Percentiles rank a stretch among this genome's conserved stretches.
Conservation (phyloP, 2,888 invertebrate genomes). For the Drosophila paramelanica region DNA sequence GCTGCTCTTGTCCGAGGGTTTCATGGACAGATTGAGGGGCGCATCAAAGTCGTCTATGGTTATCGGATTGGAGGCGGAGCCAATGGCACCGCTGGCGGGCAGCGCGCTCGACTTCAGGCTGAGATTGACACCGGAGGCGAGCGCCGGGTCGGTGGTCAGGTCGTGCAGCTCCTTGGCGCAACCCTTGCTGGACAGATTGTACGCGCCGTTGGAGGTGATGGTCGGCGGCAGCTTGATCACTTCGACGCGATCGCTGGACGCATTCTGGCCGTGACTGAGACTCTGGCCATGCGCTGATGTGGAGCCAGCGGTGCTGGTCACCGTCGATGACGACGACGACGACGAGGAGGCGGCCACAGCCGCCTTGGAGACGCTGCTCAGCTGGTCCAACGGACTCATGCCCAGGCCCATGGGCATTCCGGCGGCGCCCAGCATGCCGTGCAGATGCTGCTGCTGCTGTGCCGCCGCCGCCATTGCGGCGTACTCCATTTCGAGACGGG, state of each 20-base stretch:
- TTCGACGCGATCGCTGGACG: conserved; percentile 89
- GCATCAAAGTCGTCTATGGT: conserved; percentile 89
- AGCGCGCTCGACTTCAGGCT: conserved; percentile 79
- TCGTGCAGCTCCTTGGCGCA: conserved; percentile 82
- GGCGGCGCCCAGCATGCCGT: conserved; percentile 69
- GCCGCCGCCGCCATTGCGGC: conserved; percentile 85
- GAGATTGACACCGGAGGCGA: conserved; percentile 82
- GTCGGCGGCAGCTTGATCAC: conserved; percentile 92
- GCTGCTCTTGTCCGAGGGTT: conserved; percentile 86
- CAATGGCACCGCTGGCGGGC: conserved; percentile 62
- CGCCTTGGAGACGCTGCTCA: conserved; percentile 59
- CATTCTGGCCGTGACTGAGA: conserved; percentile 45
- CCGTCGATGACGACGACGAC: conserved; percentile 30
- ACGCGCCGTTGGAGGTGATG: conserved; percentile 86
- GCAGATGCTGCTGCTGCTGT: conserved; percentile 79
- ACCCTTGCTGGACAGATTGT: conserved; percentile 84
- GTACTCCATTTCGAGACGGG: conserved; percentile 85
- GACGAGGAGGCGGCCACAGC: conserved; percentile 25
- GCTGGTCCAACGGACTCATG: conserved; percentile 58
- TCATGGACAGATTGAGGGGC: conserved; percentile 93
- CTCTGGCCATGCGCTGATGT: conserved; percentile 26
- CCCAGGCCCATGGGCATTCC: conserved; percentile 63
- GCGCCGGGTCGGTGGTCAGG: conserved; percentile 76
- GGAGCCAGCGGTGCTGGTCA: conserved; percentile 42
- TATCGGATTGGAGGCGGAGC: conserved; percentile 83